Evolutionary conservation across 2,888 invertebrate genomes (phyloP).

Genomic region (Syritta pipiens): DNA sequence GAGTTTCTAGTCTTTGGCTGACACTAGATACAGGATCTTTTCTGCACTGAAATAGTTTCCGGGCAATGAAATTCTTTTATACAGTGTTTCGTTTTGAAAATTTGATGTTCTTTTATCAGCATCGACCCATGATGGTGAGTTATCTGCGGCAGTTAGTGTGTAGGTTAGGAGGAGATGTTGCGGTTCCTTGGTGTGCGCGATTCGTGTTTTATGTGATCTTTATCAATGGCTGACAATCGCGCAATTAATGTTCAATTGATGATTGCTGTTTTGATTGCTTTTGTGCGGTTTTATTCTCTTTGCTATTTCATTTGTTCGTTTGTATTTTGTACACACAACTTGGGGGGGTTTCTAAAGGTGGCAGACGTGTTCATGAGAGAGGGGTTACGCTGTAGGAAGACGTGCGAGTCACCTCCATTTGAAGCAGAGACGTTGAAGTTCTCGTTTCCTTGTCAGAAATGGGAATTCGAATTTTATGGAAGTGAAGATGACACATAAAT

Average conservation of each 20-base stretch:
- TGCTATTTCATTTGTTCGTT: not conserved
- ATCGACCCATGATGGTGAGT: too few species aligned
- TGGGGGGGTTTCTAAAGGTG: too few species aligned
- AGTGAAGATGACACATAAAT: too few species aligned
- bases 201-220: slow-evolving; percentile 32
- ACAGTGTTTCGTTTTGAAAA: too few species aligned
- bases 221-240: slow-evolving; percentile 39
- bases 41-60: slow-evolving; percentile 30
- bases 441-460: too few species aligned
- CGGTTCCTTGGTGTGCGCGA: not conserved
- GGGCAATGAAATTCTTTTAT: slow-evolving; percentile 35
- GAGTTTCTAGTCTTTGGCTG: not conserved
- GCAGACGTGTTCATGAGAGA: too few species aligned
- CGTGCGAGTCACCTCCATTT: too few species aligned
- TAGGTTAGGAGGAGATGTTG: too few species aligned
- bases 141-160: slow-evolving; percentile 16
- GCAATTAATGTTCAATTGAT: slow-evolving; percentile 47
- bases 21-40: slow-evolving; percentile 4
- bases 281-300: not conserved
- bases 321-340: too few species aligned
- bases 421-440: too few species aligned
- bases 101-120: slow-evolving; percentile 40
- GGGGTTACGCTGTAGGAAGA: too few species aligned
- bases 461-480: too few species aligned
- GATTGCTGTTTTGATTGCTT: slow-evolving; percentile 20